phyloP scores from a whole-genome alignment of 2,797 vertebrate genomes.

The Acrossocheilus fasciatus region DNA sequence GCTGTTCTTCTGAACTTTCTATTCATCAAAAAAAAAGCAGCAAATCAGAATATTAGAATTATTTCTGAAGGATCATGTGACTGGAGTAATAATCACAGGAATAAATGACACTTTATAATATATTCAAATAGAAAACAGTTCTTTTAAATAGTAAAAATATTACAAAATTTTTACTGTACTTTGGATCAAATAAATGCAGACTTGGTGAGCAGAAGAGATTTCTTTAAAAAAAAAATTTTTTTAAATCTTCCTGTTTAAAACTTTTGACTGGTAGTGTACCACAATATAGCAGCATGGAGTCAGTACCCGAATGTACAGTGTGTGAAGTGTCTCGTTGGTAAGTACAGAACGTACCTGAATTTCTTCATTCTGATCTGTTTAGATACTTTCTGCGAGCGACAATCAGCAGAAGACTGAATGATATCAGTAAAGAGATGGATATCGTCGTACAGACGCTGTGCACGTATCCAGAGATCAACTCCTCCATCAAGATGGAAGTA shows the following conservation, averaged over 20 bases:
- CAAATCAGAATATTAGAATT: no score
- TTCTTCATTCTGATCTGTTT: conserved; percentile 40
- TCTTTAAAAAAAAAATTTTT: not conserved
- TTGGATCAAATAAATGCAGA: not conserved
- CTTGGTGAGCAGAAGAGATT: not conserved
- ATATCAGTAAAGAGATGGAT: conserved; percentile 97
- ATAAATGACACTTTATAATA: no score
- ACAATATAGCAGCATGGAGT: not conserved
- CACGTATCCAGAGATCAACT: conserved; percentile 97
- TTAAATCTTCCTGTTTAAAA: not conserved
- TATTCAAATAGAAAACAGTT: no score
- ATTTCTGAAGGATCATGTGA: no score
- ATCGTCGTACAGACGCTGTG: conserved; percentile 96
- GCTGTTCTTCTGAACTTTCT: no score
- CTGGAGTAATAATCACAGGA: no score
- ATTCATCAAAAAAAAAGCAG: no score
- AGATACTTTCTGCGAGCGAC: conserved; percentile 99
- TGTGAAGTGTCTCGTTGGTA: not conserved
- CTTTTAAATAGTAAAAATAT: not conserved
- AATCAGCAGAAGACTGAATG: conserved; percentile 92
- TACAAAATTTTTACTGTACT: not conserved
- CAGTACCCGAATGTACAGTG: not conserved
- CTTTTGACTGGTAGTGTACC: not conserved
- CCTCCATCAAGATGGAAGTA: conserved; percentile 99
- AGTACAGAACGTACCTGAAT: not conserved